phyloP scores from a whole-genome alignment of 2,113 vertebrate species.

The Columba janthina region DNA sequence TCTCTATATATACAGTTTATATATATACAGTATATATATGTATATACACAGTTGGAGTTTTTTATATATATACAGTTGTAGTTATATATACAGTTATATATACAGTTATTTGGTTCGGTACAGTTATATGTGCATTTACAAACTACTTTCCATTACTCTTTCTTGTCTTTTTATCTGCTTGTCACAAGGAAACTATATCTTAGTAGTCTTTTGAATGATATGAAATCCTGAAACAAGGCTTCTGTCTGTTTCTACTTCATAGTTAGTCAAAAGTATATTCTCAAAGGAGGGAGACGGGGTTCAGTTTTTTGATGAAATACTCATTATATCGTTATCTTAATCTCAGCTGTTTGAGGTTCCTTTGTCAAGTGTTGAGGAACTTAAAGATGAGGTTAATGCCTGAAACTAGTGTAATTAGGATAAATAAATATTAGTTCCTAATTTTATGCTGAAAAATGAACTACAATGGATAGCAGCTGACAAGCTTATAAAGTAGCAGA shows the following conservation, averaged over 20 bases:
- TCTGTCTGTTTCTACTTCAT: neutral
- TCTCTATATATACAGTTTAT: too few species aligned
- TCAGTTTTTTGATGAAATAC: conserved; percentile 7
- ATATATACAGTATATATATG: too few species aligned
- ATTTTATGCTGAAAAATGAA: conserved; percentile 16
- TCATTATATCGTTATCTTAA: neutral
- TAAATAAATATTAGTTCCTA: conserved; percentile 44
- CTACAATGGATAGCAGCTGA: conserved; percentile 58
- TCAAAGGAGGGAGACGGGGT: neutral
- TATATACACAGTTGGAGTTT: too few species aligned
- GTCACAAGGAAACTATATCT: neutral
- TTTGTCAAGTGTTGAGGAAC: neutral
- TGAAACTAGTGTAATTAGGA: neutral
- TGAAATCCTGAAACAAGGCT: neutral
- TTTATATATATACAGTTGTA: too few species aligned
- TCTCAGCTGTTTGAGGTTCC: neutral
- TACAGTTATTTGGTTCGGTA: too few species aligned
- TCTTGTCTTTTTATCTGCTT: neutral
- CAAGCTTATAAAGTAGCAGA: conserved; percentile 55
- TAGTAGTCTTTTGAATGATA: neutral
- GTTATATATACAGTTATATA: too few species aligned
- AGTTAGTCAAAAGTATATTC: neutral
- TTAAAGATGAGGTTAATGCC: neutral
- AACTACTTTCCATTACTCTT: neutral
- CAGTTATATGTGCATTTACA: neutral